Evolutionary conservation across 2,888 invertebrate genomes (phyloP), one percentile per base, ranked within the genome.

Genomic region (Melanargia galathea): DNA sequence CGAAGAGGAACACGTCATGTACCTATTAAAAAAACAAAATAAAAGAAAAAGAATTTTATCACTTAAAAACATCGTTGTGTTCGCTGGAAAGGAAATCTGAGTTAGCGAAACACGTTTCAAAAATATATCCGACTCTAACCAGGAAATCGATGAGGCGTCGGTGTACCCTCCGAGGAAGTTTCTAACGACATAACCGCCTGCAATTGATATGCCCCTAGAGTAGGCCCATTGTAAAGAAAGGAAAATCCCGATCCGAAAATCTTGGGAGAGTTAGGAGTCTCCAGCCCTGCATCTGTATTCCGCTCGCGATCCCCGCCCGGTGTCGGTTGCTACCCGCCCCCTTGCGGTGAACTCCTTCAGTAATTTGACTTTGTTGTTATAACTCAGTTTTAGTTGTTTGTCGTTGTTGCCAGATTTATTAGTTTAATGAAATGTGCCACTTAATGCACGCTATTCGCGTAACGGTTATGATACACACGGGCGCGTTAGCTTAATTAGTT

Each of bases 151-250:
- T 90, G 82, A 77, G 79, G 78, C 76, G 78, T 76, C 77, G 74
- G 74, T 75, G 75, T 74, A 82, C 82, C 81, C 79, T 76, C 75
- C 71, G 74, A 75, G 83, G 87, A 91, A 91, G 83, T 91, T 91
- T 89, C 90, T 90, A 91, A 91, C 91, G 91, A 90, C 90, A 91
- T 91, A 91, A 91, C 91, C 89, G 88, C 91, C 82, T 90, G 91
- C 91, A 89, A 90, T 91, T 91, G 91, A 91, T 90, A 91, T 91
- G 91, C 90, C 90, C 90, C 91, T 81, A 78, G 90, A 87, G 91
- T 91, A 90, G 89, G 87, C 83, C 87, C 87, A 90, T 90, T 91
- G 91, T 90, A 91, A 91, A 91, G 91, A 90, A 91, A 91, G 89
- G 91, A 90, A 91, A 91, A 90, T 90, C 91, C 88, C 87, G 79